A percentile compares a stretch with the other conserved stretches of the same genome.
Conservation (phyloP, 2,113 vertebrate genomes). For the Melanocharis versteri region DNA sequence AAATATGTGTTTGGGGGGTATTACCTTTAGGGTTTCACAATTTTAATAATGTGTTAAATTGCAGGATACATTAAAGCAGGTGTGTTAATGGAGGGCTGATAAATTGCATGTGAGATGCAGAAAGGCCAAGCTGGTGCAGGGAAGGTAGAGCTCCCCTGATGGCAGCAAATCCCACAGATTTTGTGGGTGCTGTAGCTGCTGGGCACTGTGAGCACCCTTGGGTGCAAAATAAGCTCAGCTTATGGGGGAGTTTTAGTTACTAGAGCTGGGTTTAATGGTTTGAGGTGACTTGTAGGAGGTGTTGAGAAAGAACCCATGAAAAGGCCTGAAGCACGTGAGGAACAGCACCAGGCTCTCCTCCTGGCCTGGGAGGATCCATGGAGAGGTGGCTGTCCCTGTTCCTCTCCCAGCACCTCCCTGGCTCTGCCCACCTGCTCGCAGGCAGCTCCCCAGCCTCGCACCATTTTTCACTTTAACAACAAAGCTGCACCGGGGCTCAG, state of each 20-base stretch:
- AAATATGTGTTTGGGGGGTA: background rate
- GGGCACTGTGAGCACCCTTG: background rate
- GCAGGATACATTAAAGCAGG: background rate
- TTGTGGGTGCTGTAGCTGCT: background rate
- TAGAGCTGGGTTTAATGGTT: background rate
- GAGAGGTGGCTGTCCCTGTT: background rate
- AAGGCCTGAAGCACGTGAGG: fast-evolving
- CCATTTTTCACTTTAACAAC: background rate
- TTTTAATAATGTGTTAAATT: background rate
- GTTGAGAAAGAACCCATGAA: background rate
- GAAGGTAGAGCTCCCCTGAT: background rate
- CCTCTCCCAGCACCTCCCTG: background rate
- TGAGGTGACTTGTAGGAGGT: background rate
- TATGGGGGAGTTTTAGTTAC: background rate
- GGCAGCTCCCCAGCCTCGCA: background rate
- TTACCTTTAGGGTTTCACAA: background rate
- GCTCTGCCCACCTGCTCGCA: background rate
- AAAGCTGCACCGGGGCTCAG: background rate
- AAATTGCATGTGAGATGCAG: background rate
- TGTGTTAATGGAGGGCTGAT: background rate
- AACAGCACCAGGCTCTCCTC: background rate
- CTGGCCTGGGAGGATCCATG: background rate
- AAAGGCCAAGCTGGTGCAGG: background rate
- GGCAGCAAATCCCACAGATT: background rate
- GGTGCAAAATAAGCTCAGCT: background rate